Percentiles rank a stretch among this genome's conserved stretches.
These are phyloP conservation scores for Cotesia typhae DNA, from an alignment of 1,140 invertebrate genomes.

Conservation along the genomic window DNA sequence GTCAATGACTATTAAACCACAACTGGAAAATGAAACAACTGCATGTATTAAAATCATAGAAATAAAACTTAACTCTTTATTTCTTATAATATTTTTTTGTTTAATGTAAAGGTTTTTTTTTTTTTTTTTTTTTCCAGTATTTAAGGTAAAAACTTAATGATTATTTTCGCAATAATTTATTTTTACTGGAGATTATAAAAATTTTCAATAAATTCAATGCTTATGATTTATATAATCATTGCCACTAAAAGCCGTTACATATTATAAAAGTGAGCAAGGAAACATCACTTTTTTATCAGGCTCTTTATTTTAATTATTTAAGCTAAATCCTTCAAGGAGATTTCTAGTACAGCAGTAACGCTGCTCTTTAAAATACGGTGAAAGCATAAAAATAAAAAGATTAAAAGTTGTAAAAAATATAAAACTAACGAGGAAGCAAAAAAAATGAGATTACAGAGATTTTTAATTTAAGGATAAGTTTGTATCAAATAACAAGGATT, in stretches of 20 bases:
- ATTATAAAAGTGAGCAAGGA: neutral
- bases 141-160: constrained; percentile 2
- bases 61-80: constrained; percentile 8
- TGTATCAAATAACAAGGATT: too few relatives aligned
- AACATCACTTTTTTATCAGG: constrained; percentile 21
- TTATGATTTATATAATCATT: constrained; percentile 29
- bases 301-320: constrained; percentile 36
- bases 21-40: neutral
- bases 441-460: too few relatives aligned
- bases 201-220: neutral
- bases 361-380: neutral
- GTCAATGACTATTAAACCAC: too few relatives aligned
- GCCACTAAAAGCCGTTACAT: constrained; percentile 2
- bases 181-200: constrained; percentile 13
- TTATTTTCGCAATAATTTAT: constrained; percentile 12
- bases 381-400: neutral
- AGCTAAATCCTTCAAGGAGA: neutral
- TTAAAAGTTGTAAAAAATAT: constrained; percentile 2
- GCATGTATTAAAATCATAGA: neutral
- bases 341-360: neutral
- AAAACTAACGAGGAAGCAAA: neutral
- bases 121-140: neutral
- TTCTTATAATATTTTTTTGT: too few relatives aligned
- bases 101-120: neutral
- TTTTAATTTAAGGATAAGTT: too few relatives aligned